Conservation (phyloP, 2,888 invertebrate species). For the Hartigia nigra region DNA sequence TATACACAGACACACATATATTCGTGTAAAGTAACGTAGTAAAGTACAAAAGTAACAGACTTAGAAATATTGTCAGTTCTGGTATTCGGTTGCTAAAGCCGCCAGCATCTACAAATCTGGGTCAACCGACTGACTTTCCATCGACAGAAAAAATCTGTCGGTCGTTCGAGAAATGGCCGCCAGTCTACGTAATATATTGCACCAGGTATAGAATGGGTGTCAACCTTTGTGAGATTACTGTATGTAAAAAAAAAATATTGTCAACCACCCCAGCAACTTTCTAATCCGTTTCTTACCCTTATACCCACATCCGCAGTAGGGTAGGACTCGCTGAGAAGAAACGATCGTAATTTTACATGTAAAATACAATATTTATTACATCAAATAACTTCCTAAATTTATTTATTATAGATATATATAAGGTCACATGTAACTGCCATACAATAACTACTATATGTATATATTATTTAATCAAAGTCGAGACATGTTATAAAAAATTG, state of each 20-base stretch:
- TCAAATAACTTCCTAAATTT: neutral
- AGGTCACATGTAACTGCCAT: neutral
- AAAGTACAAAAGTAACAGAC: neutral
- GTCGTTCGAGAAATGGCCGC: conserved; percentile 20
- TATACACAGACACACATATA: too few relatives aligned
- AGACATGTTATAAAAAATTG: neutral
- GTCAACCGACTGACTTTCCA: conserved; percentile 25
- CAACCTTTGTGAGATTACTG: conserved; percentile 28
- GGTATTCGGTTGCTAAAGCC: neutral
- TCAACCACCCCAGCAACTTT: conserved; percentile 34
- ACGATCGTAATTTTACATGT: neutral
- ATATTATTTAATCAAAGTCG: neutral
- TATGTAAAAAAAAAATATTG: conserved; percentile 29
- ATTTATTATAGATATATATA: neutral
- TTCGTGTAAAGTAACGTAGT: too few relatives aligned
- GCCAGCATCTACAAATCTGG: neutral
- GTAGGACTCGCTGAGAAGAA: neutral
- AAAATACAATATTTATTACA: neutral
- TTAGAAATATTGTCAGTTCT: neutral
- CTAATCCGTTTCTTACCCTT: conserved; percentile 29
- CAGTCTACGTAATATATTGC: conserved; percentile 25
- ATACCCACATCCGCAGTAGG: neutral
- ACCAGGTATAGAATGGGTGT: conserved; percentile 20
- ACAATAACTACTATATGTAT: neutral
- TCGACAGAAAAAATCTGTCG: conserved; percentile 22